These are phyloP conservation scores for Subanguina moxae DNA, from an alignment of 1,140 invertebrate species.

Conservation along the genomic window DNA sequence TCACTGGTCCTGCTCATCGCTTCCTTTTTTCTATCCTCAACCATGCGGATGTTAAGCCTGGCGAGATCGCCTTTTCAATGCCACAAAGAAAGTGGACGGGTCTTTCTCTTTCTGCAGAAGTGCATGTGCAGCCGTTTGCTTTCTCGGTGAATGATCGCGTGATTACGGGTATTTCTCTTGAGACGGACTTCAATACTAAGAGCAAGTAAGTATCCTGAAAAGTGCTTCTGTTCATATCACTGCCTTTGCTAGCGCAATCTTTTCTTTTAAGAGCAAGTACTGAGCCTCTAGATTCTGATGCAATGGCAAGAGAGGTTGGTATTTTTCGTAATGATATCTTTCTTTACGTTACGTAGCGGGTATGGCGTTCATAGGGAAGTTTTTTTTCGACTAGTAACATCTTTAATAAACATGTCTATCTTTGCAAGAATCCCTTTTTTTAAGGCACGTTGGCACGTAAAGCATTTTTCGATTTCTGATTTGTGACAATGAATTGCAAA, in stretches of 20 bases:
- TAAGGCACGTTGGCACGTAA: too few species aligned
- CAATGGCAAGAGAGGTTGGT: slow-evolving; percentile 74
- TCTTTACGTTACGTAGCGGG: too few species aligned
- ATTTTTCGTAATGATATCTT: too few species aligned
- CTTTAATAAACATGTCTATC: too few species aligned
- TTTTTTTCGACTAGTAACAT: too few species aligned
- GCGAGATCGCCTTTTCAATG: slow-evolving; percentile 81
- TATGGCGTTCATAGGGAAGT: too few species aligned
- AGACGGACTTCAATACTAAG: slow-evolving; percentile 87
- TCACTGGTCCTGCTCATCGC: slow-evolving; percentile 72
- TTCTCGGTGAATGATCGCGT: slow-evolving; percentile 74
- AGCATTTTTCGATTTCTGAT: too few species aligned
- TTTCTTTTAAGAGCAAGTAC: slow-evolving; percentile 69
- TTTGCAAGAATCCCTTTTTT: too few species aligned
- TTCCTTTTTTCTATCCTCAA: slow-evolving; percentile 78
- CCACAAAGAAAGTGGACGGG: slow-evolving; percentile 91
- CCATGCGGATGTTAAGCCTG: slow-evolving; percentile 70
- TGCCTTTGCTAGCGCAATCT: background rate
- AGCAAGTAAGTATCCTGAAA: slow-evolving; percentile 71
- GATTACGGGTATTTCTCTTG: slow-evolving; percentile 76
- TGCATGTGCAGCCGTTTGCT: slow-evolving; percentile 76
- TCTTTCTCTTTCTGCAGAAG: slow-evolving; percentile 78
- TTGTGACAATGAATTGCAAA: too few species aligned
- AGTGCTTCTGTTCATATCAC: too few species aligned
- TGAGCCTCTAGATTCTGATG: slow-evolving; percentile 88